Conservation (phyloP, 1,140 invertebrate genomes). For the Eurosta solidaginis region DNA sequence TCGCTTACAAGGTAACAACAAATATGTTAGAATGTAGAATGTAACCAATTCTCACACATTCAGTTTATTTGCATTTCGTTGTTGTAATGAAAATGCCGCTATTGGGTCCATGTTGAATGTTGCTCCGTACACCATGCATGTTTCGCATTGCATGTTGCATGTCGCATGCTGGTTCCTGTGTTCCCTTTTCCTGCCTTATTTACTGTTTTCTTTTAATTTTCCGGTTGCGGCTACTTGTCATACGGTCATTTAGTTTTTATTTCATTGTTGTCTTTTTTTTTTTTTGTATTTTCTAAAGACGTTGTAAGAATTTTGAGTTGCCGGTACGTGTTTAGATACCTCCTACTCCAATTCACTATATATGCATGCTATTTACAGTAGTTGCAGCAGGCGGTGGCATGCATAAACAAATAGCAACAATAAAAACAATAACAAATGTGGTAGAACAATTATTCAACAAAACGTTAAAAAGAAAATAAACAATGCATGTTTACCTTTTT, state of each 20-base stretch:
- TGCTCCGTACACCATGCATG: neutral
- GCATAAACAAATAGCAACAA: neutral
- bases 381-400: neutral
- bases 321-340: neutral
- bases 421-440: neutral
- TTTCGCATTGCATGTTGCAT: conserved; percentile 26
- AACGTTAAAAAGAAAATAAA: neutral
- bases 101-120: neutral
- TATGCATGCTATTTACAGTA: neutral
- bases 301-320: neutral
- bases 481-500: conserved; percentile 5
- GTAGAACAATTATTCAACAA: conserved; percentile 14
- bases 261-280: neutral
- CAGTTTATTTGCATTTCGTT: conserved; percentile 16
- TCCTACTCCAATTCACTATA: neutral
- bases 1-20: neutral
- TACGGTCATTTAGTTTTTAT: neutral
- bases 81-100: neutral
- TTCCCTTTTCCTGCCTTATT: conserved; percentile 10
- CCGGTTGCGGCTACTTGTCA: conserved; percentile 2
- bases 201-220: conserved; percentile 25
- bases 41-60: neutral
- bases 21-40: neutral
- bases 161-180: conserved; percentile 25
- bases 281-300: neutral